Base-by-base conservation (phyloP, 2,888 invertebrate species). In the Scaptomyza cyrtandrae region DNA sequence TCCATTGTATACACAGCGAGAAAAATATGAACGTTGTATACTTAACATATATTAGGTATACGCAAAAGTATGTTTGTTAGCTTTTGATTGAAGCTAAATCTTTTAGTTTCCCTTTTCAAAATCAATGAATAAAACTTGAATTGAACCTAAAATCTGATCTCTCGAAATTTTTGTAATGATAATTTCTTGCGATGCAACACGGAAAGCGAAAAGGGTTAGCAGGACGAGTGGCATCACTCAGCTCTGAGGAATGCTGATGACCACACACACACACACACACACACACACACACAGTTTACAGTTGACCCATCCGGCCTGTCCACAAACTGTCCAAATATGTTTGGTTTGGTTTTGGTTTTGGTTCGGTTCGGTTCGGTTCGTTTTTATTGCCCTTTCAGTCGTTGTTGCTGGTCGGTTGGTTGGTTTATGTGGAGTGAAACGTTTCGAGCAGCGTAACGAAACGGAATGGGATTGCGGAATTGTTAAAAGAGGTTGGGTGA, bases 241-340 rank as follows among this genome's bases (percentile, higher is more conserved):
- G 33, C n/a, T 41, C 19, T 41, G 54, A 24, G 50, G 61, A 43
- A 37, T 58, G 55, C 43, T n/a, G 56, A 50, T 76, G 71, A 71
- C 68, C 75, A 58, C 27, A 14, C 14, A 14, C 41, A 29, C 31
- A n/a, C 48, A 31, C 61, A 62, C 24, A 13, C 13, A 9, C 4
- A 24, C 14, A 13, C 29, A 11, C 9, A 5, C 6, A 13, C 29
- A 11, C 24, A 24, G 24, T 3, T 24, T 24, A 27, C 61, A 61
- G 52, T 60, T 61, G 27, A 50, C 13, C 44, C 48, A 58, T 61
- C 56, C 70, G 41, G 56, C 35, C 77, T 74, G 89, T 84, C 82
- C 88, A 71, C 87, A 78, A 83, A 67, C 85, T 87, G 88, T 87
- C 89, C 78, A 89, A 83, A 89, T 89, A 89, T 89, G 82, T 44